These are phyloP conservation scores for Synanthedon vespiformis DNA, from an alignment of 2,888 invertebrate species.

Conservation along the genomic window DNA sequence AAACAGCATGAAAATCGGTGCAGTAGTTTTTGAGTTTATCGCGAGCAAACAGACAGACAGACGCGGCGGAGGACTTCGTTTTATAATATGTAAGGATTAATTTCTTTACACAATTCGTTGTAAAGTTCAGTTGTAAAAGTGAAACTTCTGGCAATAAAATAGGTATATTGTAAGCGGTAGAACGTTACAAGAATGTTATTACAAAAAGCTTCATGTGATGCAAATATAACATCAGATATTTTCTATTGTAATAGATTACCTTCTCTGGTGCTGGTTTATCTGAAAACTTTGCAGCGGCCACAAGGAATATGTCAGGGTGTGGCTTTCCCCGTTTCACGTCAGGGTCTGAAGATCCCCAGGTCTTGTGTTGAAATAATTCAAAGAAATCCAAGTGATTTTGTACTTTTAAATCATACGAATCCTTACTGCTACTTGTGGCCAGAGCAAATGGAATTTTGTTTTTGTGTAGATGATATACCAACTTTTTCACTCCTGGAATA, in stretches of 20 bases:
- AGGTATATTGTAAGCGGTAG: no score
- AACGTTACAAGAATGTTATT: no score
- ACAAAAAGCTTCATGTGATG: no score
- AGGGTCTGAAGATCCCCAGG: conserved; percentile 84
- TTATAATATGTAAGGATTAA: no score
- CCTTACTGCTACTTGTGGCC: conserved; percentile 85
- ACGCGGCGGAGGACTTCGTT: no score
- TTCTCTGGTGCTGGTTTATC: conserved; percentile 72
- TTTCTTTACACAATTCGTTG: no score
- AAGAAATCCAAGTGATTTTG: conserved; percentile 76
- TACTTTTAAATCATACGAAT: conserved; percentile 79
- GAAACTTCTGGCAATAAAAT: no score
- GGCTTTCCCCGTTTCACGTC: conserved; percentile 90
- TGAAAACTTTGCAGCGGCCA: conserved; percentile 80
- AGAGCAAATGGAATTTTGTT: conserved; percentile 83
- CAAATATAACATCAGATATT: no score
- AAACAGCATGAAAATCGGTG: no score
- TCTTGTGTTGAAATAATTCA: conserved; percentile 75
- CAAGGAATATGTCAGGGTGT: conserved; percentile 85
- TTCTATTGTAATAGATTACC: conserved; percentile 25
- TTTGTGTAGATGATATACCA: conserved; percentile 79
- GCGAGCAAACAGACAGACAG: no score
- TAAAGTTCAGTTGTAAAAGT: no score
- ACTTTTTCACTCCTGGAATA: conserved; percentile 77
- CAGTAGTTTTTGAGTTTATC: no score